These are phyloP conservation scores for Hydraecia micacea DNA, from an alignment of 2,888 invertebrate genomes.

Conservation along the genomic window DNA sequence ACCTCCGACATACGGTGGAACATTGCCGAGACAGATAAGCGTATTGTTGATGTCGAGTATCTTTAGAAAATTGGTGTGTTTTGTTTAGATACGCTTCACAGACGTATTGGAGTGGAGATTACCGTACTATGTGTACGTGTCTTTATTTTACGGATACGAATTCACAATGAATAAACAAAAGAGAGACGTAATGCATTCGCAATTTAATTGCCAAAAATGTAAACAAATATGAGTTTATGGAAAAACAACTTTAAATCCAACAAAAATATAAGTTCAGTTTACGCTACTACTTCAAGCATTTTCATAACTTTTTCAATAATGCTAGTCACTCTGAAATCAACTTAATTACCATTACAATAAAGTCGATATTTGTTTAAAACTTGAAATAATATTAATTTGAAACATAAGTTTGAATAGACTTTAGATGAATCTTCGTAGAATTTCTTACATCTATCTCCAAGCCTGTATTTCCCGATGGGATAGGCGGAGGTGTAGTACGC, in stretches of 20 bases:
- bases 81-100: slow-evolving; percentile 37
- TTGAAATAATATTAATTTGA: neutral
- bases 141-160: slow-evolving; percentile 4
- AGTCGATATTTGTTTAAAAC: too few species aligned
- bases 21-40: slow-evolving; percentile 40
- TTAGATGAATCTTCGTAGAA: neutral
- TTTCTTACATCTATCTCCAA: neutral
- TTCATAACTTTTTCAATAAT: too few species aligned
- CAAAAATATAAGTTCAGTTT: too few species aligned
- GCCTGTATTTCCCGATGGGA: neutral
- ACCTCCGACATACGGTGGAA: slow-evolving; percentile 30
- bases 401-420: too few species aligned
- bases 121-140: slow-evolving; percentile 9
- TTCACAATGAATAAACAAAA: slow-evolving; percentile 10
- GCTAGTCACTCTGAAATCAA: too few species aligned
- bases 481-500: neutral
- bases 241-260: too few species aligned
- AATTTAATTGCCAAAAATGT: too few species aligned
- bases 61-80: slow-evolving; percentile 48
- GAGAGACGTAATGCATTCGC: too few species aligned
- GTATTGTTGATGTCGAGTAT: slow-evolving; percentile 35
- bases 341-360: too few species aligned
- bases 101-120: slow-evolving; percentile 30
- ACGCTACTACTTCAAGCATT: too few species aligned
- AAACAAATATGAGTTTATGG: too few species aligned